Percentiles rank a stretch among this genome's conserved stretches.
These are phyloP conservation scores for Sebastolobus alascanus DNA, from an alignment of 2,797 vertebrate genomes.

Conservation along the genomic window DNA sequence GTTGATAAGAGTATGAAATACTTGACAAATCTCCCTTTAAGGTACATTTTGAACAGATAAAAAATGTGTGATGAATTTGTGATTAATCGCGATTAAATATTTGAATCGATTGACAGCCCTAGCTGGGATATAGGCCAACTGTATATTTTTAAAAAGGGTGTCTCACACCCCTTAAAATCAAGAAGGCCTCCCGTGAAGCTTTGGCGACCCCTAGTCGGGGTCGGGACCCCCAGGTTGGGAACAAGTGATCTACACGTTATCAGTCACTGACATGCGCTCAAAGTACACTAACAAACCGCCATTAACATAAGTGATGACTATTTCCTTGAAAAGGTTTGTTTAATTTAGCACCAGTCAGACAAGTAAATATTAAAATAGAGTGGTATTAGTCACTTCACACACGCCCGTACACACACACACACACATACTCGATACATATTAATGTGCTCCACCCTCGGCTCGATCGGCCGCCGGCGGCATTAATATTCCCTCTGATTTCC, in stretches of 20 bases:
- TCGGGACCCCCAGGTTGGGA: no score
- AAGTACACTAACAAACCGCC: constrained; percentile 4
- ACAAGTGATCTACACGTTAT: not conserved
- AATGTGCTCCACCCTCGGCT: constrained; percentile 58
- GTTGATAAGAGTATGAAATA: no score
- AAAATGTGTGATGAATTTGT: no score
- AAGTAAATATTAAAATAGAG: constrained; percentile 45
- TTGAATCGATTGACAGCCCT: no score
- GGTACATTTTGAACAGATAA: no score
- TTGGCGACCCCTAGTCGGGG: no score
- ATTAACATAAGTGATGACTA: constrained; percentile 14
- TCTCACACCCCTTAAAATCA: no score
- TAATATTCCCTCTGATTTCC: constrained; percentile 73
- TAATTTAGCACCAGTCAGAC: constrained; percentile 18
- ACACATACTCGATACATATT: constrained; percentile 48
- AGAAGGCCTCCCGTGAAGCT: no score
- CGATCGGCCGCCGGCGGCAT: constrained; percentile 40
- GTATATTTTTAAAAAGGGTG: no score
- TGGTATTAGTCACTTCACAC: constrained; percentile 33
- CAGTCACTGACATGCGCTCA: not conserved
- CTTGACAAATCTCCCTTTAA: no score
- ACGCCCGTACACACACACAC: constrained; percentile 11
- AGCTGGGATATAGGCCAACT: no score
- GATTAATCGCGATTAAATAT: no score
- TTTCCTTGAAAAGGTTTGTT: constrained; percentile 26